Evolutionary conservation across 2,797 vertebrate genomes (phyloP), one percentile per base, ranked within the genome.

Genomic region (Notolabrus celidotus): DNA sequence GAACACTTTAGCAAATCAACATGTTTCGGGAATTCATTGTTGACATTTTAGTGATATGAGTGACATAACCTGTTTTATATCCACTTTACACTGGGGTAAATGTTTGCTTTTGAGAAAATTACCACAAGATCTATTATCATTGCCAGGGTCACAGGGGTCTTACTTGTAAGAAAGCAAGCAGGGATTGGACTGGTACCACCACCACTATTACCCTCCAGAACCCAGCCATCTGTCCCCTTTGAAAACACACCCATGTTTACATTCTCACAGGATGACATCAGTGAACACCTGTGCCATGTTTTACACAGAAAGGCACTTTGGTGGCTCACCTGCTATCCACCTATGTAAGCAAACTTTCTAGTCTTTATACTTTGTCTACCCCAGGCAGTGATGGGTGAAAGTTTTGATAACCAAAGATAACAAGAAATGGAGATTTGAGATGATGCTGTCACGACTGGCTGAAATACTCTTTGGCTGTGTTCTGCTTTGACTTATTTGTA

Each of bases 171-270:
- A 55, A 42, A 79, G 56, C 52, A 60, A 41, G 31, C 42, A 22
- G 71, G 57, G 52, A 68, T 45, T 49, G 73, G 67, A 79, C 42
- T 60, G 66, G 87, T 88, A 85, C 78, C 81, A 49, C 63, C 64
- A 51, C 34, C 67, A 71, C 12, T 36, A 36, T 36, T 36, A 36
- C 62, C 84, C 71, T 36, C 67, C 64, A 83, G 77, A 82, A 84
- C 84, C 71, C 85, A 90, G 86, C 87, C 88, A 85, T 71, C 77
- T 52, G 65, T 76, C 57, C 78, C 83, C 45, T 80, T 74, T 71
- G 83, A 85, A 90, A 91, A 89, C 78, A 88, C 53, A 41, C 47
- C 10, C 9, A 29, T 91, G 85, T 93, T 93, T 93, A 87, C 88
- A 86, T 93, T 92, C 86, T 67, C 61, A 29, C 15, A n/a, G 39